Evolutionary conservation across 2,797 vertebrate genomes (phyloP).

Genomic region (Acipenser ruthenus): DNA sequence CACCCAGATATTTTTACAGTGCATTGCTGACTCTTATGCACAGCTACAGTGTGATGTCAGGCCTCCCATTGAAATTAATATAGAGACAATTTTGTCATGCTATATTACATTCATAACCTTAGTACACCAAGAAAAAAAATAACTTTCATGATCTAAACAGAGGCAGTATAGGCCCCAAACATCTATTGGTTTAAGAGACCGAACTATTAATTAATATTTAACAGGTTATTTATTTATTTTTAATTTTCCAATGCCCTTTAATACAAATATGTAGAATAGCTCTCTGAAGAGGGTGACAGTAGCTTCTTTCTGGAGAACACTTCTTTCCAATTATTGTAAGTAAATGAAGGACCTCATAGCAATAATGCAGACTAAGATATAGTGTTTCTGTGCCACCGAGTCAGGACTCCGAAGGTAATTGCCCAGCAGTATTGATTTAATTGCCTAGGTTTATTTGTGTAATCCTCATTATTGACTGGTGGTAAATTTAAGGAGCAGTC

Average conservation of each 20-base stretch:
- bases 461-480: conserved; percentile 99
- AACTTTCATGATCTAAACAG: too few relatives aligned
- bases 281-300: conserved; percentile 55
- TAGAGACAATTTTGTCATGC: too few relatives aligned
- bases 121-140: too few relatives aligned
- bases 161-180: too few relatives aligned
- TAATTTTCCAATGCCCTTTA: conserved; percentile 30
- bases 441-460: conserved; percentile 98
- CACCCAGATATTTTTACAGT: too few relatives aligned
- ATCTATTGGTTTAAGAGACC: too few relatives aligned
- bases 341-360: conserved; percentile 30
- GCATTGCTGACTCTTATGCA: too few relatives aligned
- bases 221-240: too few relatives aligned
- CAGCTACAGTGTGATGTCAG: too few relatives aligned
- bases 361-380: conserved; percentile 57
- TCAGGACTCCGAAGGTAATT: conserved; percentile 68
- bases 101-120: too few relatives aligned
- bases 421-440: conserved; percentile 95
- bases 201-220: conserved; percentile 5
- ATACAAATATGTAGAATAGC: conserved; percentile 53
- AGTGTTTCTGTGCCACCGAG: conserved; percentile 80
- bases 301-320: conserved; percentile 32
- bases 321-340: conserved; percentile 21
- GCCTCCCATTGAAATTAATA: too few relatives aligned
- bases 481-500: conserved; percentile 93